Conservation (phyloP, 2,888 invertebrate species). For the Pristionchus exspectatus region DNA sequence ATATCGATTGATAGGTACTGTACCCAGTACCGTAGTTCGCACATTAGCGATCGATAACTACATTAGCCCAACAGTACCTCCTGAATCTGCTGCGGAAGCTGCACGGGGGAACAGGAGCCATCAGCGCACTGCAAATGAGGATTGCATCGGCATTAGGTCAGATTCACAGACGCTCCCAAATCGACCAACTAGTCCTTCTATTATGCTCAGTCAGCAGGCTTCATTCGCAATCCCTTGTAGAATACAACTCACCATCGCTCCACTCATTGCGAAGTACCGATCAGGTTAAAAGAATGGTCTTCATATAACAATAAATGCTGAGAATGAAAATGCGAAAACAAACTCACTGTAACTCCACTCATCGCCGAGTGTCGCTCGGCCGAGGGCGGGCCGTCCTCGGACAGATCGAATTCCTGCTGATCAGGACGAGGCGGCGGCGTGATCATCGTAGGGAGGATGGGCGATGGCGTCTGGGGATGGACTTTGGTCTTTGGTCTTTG, state of each 20-base stretch:
- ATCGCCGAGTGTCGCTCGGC: not conserved
- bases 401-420: not conserved
- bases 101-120: not conserved
- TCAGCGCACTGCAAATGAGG: not conserved
- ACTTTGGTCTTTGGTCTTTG: not conserved
- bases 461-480: conserved; percentile 17
- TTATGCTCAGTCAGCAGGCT: not conserved
- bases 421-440: conserved; percentile 7
- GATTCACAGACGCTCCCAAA: no score
- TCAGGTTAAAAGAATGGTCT: no score
- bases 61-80: not conserved
- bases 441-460: conserved; percentile 35
- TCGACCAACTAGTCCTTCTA: no score
- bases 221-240: no score
- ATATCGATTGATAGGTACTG: not conserved
- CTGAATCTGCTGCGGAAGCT: not conserved
- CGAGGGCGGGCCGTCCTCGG: not conserved
- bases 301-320: no score
- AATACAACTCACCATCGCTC: no score
- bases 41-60: not conserved
- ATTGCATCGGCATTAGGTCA: no score
- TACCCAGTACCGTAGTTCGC: no score
- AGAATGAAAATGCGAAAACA: no score
- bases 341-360: conserved; percentile 35
- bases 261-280: no score